Evolutionary conservation across 2,113 vertebrate species (phyloP).

Genomic region (Lamprotornis superbus): DNA sequence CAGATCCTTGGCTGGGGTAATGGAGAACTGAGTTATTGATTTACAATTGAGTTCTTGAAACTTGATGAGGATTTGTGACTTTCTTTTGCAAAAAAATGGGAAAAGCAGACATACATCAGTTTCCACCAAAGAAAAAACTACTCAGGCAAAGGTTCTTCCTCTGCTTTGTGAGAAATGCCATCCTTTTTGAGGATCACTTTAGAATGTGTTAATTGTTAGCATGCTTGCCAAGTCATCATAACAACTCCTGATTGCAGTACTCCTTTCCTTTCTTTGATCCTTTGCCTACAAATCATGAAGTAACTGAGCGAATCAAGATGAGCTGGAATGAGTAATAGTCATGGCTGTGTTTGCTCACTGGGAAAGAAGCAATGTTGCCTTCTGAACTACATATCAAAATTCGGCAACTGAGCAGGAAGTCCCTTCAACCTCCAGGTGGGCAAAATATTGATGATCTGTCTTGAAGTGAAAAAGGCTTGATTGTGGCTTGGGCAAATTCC

Average conservation of each 20-base stretch:
- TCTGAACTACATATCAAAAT: not conserved
- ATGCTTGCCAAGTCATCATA: not conserved
- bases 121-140: not conserved
- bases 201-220: not conserved
- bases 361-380: not conserved
- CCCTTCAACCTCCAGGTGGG: not conserved
- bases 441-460: slow-evolving; percentile 13
- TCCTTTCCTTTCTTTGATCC: not conserved
- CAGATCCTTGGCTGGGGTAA: not conserved
- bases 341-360: not conserved
- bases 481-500: not conserved
- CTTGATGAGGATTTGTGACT: not conserved
- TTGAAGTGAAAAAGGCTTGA: not conserved
- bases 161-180: not conserved
- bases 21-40: not conserved
- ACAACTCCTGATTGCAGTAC: not conserved
- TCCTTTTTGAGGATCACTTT: not conserved
- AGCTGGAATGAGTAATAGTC: not conserved
- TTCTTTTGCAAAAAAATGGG: not conserved
- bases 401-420: not conserved
- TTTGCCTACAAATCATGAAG: not conserved
- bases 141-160: not conserved
- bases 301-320: slow-evolving; percentile 19
- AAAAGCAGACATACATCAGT: not conserved
- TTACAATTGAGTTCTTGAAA: not conserved